Evolutionary conservation across 2,797 vertebrate species (phyloP).

Genomic region (Tarsius wallacei): DNA sequence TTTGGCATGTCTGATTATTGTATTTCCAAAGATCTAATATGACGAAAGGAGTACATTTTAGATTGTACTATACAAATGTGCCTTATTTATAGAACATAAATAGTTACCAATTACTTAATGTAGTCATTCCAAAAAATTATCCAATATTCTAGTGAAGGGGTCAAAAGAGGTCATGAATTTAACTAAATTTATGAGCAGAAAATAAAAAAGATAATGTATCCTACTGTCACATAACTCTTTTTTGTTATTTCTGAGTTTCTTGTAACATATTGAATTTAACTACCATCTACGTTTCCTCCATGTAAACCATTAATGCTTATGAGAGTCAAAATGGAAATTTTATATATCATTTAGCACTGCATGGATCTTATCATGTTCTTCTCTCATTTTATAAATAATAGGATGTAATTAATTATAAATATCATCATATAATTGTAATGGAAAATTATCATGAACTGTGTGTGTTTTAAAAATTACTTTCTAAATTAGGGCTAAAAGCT

Average conservation of each 20-base stretch:
- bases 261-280: neutral
- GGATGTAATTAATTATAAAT: conserved; percentile 65
- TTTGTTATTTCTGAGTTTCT: neutral
- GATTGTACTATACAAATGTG: neutral
- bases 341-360: neutral
- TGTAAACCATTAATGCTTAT: neutral
- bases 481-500: conserved; percentile 1
- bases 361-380: neutral
- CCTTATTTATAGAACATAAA: neutral
- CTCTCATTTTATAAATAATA: conserved; percentile 52
- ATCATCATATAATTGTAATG: conserved; percentile 30
- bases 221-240: neutral
- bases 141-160: neutral
- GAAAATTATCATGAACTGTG: conserved; percentile 57
- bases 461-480: conserved; percentile 41
- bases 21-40: conserved; percentile 39
- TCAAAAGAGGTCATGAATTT: conserved; percentile 9
- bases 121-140: neutral
- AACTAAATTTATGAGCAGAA: neutral
- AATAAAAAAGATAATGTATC: neutral
- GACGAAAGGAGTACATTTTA: neutral
- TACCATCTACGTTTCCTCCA: neutral
- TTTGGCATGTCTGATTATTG: neutral
- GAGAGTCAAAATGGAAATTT: conserved; percentile 37
- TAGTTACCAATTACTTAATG: neutral